Evolutionary conservation across 2,797 vertebrate genomes (phyloP), one percentile per base, ranked within the genome.

Genomic region (Austrolebias charrua): DNA sequence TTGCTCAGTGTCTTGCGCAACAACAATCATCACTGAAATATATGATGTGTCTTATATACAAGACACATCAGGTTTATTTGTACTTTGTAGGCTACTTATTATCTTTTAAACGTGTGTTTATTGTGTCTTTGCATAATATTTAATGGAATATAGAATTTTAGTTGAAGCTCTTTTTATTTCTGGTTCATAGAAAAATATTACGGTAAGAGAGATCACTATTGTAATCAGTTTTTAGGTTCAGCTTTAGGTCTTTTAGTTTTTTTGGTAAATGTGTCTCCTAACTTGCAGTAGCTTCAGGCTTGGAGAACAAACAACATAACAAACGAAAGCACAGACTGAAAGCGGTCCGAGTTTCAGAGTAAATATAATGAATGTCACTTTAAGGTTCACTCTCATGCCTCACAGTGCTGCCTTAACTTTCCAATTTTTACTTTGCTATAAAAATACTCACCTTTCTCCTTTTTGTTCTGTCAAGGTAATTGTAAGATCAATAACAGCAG

Each of bases 401-500:
- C 47, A 24, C 1, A 24, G 24, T 24, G 24, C 24, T 24, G 24
- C 24, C 24, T 24, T 24, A 24, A 24, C 24, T 24, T 24, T 24
- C 24, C 3, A 24, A 14, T 8, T 38, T 52, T 13, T 35, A 43
- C 53, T 67, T 43, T 61, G 24, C 55, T 11, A 62, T 11, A 18
- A 48, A 28, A 13, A 55, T 14, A 12, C 40, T 24, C 61, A 49
- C 51, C 47, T 47, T 46, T 40, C 54, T 50, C 59, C 38, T 65
- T 14, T 66, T 56, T 24, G 42, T 62, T 71, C 71, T 60, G 65
- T 82, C 82, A 80, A 80, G 68, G 55, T 33, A 72, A 63, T 65
- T 65, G 52, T 47, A 54, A 43, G 82, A 87, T 86, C 84, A 71
- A 88, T 86, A 76, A 20, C 66, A 59, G 61, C 12, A 55, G 66